Conservation (phyloP, 2,113 vertebrate species). For the Martes martes region DNA sequence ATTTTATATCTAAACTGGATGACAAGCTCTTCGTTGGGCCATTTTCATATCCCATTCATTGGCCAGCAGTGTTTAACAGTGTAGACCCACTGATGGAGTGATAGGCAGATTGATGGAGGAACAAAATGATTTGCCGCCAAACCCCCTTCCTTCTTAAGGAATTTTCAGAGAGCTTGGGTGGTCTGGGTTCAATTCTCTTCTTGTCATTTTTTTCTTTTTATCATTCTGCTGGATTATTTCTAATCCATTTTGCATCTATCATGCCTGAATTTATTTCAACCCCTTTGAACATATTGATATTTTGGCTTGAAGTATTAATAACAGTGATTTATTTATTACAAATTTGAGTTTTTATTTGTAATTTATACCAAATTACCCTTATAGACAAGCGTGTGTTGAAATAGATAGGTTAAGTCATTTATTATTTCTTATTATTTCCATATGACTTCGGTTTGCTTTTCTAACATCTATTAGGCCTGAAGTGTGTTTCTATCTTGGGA, state of each 20-base stretch:
- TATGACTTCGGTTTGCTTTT: slow-evolving; percentile 57
- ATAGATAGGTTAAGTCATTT: slow-evolving; percentile 55
- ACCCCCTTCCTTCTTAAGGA: background rate
- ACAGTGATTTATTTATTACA: slow-evolving; percentile 48
- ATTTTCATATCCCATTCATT: background rate
- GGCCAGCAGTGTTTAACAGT: background rate
- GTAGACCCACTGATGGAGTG: background rate
- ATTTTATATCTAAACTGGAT: slow-evolving; percentile 2
- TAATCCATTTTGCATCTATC: slow-evolving; percentile 40
- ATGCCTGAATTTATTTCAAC: slow-evolving; percentile 50
- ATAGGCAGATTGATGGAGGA: slow-evolving; percentile 6
- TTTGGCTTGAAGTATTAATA: slow-evolving; percentile 49
- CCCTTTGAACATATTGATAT: slow-evolving; percentile 55
- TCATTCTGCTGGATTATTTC: slow-evolving; percentile 34
- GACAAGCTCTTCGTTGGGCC: background rate
- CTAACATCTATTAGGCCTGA: background rate
- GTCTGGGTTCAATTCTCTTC: slow-evolving; percentile 27
- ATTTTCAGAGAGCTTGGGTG: slow-evolving; percentile 27
- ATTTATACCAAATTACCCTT: slow-evolving; percentile 61
- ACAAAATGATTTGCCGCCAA: slow-evolving; percentile 7
- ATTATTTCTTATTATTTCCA: slow-evolving; percentile 66
- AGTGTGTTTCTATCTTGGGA: background rate
- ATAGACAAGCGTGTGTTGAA: slow-evolving; percentile 63
- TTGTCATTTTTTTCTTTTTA: slow-evolving; percentile 15
- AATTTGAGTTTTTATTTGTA: slow-evolving; percentile 62